phyloP scores from a whole-genome alignment of 1,140 invertebrate genomes.

The Sipha flava region DNA sequence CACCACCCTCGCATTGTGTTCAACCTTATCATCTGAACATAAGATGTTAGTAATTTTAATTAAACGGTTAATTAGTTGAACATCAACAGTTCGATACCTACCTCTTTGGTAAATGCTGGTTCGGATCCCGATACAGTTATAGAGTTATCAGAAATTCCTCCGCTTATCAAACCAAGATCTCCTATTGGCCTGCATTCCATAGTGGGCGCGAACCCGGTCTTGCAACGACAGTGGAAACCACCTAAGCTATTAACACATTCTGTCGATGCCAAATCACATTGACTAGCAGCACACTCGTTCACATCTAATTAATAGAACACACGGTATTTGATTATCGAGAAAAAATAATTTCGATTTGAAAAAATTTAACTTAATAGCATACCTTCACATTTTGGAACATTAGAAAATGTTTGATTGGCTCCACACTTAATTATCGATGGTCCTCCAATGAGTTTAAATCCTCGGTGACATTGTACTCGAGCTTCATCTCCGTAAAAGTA shows the following conservation, averaged over 20 bases:
- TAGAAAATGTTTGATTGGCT: constrained; percentile 71
- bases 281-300: constrained; percentile 81
- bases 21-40: constrained; percentile 60
- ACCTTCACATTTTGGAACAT: constrained; percentile 75
- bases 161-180: constrained; percentile 79
- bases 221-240: constrained; percentile 85
- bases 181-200: constrained; percentile 80
- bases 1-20: constrained; percentile 83
- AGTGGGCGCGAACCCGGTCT: constrained; percentile 72
- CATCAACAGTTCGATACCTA: constrained; percentile 47
- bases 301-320: constrained; percentile 56
- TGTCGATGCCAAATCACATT: constrained; percentile 82
- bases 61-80: no score
- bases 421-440: constrained; percentile 84
- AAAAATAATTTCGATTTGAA: not conserved
- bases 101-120: constrained; percentile 69
- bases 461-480: constrained; percentile 82
- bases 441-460: constrained; percentile 75
- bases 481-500: constrained; percentile 87
- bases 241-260: constrained; percentile 85
- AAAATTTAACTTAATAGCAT: constrained; percentile 28
- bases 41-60: not conserved
- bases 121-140: constrained; percentile 78
- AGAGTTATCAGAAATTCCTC: constrained; percentile 79
- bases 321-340: not conserved